Percentiles rank a stretch among this genome's conserved stretches.
These are phyloP conservation scores for Endotricha flammealis DNA, from an alignment of 2,888 invertebrate genomes.

Conservation along the genomic window DNA sequence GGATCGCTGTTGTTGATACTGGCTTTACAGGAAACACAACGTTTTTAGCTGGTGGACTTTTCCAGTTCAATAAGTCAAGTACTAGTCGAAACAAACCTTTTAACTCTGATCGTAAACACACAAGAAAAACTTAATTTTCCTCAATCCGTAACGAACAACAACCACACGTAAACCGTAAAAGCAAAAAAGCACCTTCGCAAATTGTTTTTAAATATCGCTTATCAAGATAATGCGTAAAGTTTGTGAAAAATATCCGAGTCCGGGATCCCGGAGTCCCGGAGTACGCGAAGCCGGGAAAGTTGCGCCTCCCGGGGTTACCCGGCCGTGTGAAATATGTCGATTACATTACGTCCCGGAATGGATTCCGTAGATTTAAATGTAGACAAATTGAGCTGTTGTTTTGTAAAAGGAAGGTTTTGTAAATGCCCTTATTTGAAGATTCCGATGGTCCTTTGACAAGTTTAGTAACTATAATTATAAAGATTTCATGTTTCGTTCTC, in stretches of 20 bases:
- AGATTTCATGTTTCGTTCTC: too few relatives aligned
- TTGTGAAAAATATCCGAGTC: not conserved
- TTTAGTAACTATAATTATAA: too few relatives aligned
- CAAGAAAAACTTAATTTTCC: not conserved
- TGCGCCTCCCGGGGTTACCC: not conserved
- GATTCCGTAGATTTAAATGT: not conserved
- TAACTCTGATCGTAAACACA: too few relatives aligned
- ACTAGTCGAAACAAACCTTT: too few relatives aligned
- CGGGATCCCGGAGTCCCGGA: not conserved
- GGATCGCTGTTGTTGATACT: too few relatives aligned
- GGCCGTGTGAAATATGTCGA: slow-evolving; percentile 6
- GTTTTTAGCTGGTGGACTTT: too few relatives aligned
- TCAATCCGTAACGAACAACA: slow-evolving; percentile 3
- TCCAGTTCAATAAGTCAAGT: too few relatives aligned
- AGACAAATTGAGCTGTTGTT: not conserved
- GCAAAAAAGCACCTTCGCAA: slow-evolving; percentile 26
- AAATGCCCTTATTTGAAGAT: too few relatives aligned
- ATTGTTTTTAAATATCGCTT: slow-evolving; percentile 62
- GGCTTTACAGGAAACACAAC: too few relatives aligned
- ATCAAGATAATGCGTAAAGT: slow-evolving; percentile 36
- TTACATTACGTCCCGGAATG: slow-evolving; percentile 5
- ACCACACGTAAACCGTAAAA: slow-evolving; percentile 23
- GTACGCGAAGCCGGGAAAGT: slow-evolving; percentile 4
- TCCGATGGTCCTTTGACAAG: too few relatives aligned
- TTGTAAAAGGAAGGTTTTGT: not conserved